Evolutionary conservation across 1,140 invertebrate genomes (phyloP).

Genomic region (Drosophila nikananu): DNA sequence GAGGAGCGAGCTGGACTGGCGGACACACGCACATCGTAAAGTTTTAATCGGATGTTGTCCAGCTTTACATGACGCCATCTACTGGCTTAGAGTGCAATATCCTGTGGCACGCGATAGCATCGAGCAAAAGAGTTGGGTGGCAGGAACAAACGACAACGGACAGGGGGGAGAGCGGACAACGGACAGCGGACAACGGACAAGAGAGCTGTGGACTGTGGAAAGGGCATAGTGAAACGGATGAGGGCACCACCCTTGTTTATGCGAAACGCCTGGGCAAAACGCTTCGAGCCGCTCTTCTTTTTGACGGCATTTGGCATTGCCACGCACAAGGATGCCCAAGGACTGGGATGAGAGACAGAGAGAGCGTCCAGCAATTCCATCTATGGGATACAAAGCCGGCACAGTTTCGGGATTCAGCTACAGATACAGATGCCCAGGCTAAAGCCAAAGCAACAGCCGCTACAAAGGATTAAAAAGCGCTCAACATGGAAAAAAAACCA

Average conservation of each 20-base stretch:
- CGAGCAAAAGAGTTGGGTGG: conserved; percentile 48
- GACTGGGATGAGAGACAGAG: not conserved
- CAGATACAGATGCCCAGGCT: conserved; percentile 36
- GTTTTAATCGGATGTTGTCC: conserved; percentile 84
- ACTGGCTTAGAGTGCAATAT: conserved; percentile 84
- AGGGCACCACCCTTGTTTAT: conserved; percentile 58
- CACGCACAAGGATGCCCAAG: conserved; percentile 54
- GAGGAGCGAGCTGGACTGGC: conserved; percentile 18
- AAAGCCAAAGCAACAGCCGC: conserved; percentile 63
- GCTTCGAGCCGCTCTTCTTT: conserved; percentile 66
- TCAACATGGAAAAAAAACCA: conserved; percentile 36
- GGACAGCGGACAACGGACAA: not conserved
- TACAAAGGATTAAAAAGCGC: conserved; percentile 77
- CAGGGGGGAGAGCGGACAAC: not conserved
- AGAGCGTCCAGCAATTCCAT: conserved; percentile 40
- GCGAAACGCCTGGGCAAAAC: conserved; percentile 55
- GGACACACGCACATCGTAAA: conserved; percentile 82
- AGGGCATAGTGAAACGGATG: not conserved
- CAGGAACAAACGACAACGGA: conserved; percentile 17
- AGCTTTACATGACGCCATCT: conserved; percentile 82
- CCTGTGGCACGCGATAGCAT: conserved; percentile 84
- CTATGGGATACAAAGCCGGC: conserved; percentile 53
- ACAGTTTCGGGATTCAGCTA: conserved; percentile 46
- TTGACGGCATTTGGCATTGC: conserved; percentile 73
- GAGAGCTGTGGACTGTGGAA: not conserved